A percentile compares a stretch with the other conserved stretches of the same genome.
phyloP scores from a whole-genome alignment of 2,113 vertebrate genomes.

The Rhodinocichla rosea region DNA sequence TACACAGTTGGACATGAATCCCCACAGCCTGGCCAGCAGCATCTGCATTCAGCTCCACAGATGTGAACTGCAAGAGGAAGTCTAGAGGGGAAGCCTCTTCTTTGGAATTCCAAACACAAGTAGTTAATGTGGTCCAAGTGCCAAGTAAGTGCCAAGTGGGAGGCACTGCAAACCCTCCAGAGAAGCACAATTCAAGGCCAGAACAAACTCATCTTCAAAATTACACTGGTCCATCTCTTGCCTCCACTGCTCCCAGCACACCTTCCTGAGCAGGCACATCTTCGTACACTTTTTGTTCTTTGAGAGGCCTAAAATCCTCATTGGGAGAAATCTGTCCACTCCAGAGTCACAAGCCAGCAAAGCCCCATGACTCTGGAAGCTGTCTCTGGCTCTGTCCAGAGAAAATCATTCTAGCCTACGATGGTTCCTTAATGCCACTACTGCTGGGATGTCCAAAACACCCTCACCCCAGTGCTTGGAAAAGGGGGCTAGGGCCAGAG shows the following conservation, averaged over 20 bases:
- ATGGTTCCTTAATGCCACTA: not conserved
- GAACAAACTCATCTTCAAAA: not conserved
- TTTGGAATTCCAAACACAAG: not conserved
- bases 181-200: not conserved
- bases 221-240: not conserved
- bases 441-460: not conserved
- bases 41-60: not conserved
- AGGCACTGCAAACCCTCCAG: not conserved
- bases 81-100: not conserved
- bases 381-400: not conserved
- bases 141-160: not conserved
- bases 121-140: not conserved
- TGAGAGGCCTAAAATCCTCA: not conserved
- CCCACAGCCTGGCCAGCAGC: not conserved
- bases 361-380: not conserved
- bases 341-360: not conserved
- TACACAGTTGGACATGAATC: not conserved
- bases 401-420: rapidly evolving
- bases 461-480: not conserved
- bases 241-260: not conserved
- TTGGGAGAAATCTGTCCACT: not conserved
- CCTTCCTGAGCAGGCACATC: not conserved
- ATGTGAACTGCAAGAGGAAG: not conserved
- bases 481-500: not conserved
- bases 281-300: not conserved